Conservation (phyloP, 2,888 invertebrate genomes). For the Oasisia sp. region DNA sequence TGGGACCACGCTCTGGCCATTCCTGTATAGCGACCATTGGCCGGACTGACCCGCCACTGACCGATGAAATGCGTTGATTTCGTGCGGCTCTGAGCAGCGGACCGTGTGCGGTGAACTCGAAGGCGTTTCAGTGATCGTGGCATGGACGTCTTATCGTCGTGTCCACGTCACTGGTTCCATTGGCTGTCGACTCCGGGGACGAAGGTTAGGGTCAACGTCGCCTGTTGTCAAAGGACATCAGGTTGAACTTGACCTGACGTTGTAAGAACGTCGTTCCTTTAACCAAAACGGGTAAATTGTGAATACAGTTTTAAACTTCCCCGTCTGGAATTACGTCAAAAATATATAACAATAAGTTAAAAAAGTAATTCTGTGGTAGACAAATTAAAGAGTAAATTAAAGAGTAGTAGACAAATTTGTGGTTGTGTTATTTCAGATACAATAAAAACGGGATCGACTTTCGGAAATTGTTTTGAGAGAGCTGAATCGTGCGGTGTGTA, state of each 20-base stretch:
- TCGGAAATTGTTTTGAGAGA: background rate
- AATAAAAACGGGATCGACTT: background rate
- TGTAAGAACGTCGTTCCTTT: conserved; percentile 13
- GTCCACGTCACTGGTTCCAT: conserved; percentile 18
- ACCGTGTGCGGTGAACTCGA: background rate
- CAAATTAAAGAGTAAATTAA: background rate
- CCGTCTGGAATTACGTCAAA: background rate
- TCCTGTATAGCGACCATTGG: conserved; percentile 19
- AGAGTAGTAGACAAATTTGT: background rate
- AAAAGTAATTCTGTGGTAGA: background rate
- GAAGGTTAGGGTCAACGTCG: background rate
- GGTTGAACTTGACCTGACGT: background rate
- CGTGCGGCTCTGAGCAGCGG: conserved; percentile 18
- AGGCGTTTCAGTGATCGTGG: conserved; percentile 8
- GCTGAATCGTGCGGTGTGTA: background rate
- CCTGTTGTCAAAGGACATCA: background rate
- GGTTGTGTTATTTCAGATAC: background rate
- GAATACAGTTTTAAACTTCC: background rate
- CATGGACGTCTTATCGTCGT: conserved; percentile 13
- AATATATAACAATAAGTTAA: conserved; percentile 18
- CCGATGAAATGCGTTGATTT: conserved; percentile 1
- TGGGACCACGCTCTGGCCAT: background rate
- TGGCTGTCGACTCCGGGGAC: background rate
- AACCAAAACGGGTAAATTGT: background rate
- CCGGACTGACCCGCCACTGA: conserved; percentile 21